Base-by-base conservation (phyloP, 2,113 vertebrate species). In the Pavo muticus region DNA sequence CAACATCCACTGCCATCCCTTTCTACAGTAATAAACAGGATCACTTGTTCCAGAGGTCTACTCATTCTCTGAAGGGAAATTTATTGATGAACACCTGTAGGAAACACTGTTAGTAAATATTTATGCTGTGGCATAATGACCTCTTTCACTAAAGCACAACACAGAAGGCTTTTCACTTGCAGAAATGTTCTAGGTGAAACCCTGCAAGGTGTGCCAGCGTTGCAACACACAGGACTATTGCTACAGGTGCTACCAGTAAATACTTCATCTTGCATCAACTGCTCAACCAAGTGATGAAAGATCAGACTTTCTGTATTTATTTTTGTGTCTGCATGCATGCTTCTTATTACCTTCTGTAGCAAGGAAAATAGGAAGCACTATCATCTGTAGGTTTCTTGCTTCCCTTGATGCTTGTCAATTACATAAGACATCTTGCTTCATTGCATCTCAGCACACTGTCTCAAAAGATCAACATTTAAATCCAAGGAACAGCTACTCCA, bases 91-190 rank as follows among this genome's bases (percentile, higher is more conserved):
- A 72, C 72, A 94, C 65, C 85, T 91, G 90, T 88, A 94, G 82
- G 90, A 93, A 88, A 30, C 88, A 48, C 85, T 91, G 32, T 69
- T 81, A 86, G 82, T 93, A 95, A 96, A 94, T 95, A 96, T 95
- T 95, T 95, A 84, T 86, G 73, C 83, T 88, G 61, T 54, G 85
- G 87, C 65, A 88, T 75, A 97, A 86, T 59, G 73, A 69, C 27
- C 27, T 90, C 94, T 93, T 95, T 96, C 83, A 90, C 14, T 79
- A 64, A 52, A 24, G 18, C 63, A 69, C 73, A 93, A 35, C 73
- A 91, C 35, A 91, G 90, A 72, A 63, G 71, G 80, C 83, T 93
- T 93, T 81, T 93, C 75, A 54, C 61, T 92, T 88, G 63, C 61
- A 77, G 88, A 75, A 47, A 23, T 78, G 48, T 48, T 91, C 23